Evolutionary conservation across 30 jellyfish, hydroid and myxozoan genomes (phyloP).

Genomic region (Mastigias papua): DNA sequence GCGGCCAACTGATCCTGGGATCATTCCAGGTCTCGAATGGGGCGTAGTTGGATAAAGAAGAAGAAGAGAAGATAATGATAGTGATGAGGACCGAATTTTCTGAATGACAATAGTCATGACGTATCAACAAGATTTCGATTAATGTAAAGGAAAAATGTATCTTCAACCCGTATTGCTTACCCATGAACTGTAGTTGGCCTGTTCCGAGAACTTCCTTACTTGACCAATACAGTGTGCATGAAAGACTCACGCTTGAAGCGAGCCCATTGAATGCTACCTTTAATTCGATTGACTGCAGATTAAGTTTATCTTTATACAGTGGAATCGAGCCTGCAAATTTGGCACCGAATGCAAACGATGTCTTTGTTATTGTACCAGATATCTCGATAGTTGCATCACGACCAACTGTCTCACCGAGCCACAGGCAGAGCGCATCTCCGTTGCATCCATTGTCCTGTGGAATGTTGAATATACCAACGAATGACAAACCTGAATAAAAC

Average conservation of each 20-base stretch:
- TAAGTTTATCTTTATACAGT: constrained; percentile 25
- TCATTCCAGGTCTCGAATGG: too few relatives aligned
- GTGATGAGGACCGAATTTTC: too few relatives aligned
- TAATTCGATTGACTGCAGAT: constrained; percentile 36
- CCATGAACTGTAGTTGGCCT: constrained; percentile 54
- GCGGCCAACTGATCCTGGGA: too few relatives aligned
- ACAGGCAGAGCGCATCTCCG: constrained; percentile 70
- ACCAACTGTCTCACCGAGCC: constrained; percentile 72
- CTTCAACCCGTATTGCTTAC: constrained; percentile 23
- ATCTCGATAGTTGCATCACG: constrained; percentile 74
- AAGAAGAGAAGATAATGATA: too few relatives aligned
- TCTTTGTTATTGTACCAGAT: constrained; percentile 36
- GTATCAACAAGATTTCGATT: too few relatives aligned
- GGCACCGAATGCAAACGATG: constrained; percentile 51
- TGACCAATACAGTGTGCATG: constrained; percentile 58
- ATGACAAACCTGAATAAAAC: constrained; percentile 33
- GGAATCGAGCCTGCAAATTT: constrained; percentile 48
- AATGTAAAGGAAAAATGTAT: too few relatives aligned
- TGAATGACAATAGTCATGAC: too few relatives aligned
- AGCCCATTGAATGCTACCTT: constrained; percentile 28
- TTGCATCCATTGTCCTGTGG: constrained; percentile 77
- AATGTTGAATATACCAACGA: constrained; percentile 56
- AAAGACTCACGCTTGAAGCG: constrained; percentile 39
- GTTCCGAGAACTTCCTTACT: constrained; percentile 40
- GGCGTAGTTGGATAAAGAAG: too few relatives aligned